A percentile compares a stretch with the other conserved stretches of the same genome.
Conservation (phyloP, 2,888 invertebrate genomes). For the Scelioninae gen. 2 region DNA sequence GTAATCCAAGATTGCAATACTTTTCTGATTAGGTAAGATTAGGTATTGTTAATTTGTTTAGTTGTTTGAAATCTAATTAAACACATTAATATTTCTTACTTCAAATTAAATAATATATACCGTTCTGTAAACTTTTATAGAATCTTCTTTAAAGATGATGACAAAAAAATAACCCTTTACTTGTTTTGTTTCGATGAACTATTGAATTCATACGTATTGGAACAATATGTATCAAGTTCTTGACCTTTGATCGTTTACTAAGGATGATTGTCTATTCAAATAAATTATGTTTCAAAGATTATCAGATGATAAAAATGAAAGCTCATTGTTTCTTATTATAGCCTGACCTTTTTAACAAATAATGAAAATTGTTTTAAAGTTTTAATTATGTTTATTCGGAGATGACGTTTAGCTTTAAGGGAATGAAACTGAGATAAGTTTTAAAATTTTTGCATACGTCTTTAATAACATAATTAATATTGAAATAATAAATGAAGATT, state of each 20-base stretch:
- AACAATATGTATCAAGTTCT: no score
- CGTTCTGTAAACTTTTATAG: no score
- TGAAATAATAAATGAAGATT: no score
- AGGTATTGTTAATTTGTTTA: conserved; percentile 12
- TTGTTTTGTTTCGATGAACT: no score
- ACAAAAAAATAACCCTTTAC: conserved; percentile 7
- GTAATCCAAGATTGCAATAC: conserved; percentile 10
- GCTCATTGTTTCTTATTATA: conserved; percentile 29
- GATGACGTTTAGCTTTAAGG: background rate
- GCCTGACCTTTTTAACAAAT: conserved; percentile 19
- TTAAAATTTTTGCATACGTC: no score
- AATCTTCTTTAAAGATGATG: no score
- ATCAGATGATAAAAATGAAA: conserved; percentile 10
- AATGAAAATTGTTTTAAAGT: conserved; percentile 15
- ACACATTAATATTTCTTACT: no score
- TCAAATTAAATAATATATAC: no score
- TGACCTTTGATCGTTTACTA: conserved; percentile 24
- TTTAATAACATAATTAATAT: no score
- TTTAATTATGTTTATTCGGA: conserved; percentile 5
- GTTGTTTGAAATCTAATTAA: conserved; percentile 2
- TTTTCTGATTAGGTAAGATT: conserved; percentile 1
- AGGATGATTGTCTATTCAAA: conserved; percentile 39
- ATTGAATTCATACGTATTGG: no score
- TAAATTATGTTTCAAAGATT: conserved; percentile 20
- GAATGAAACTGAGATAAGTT: background rate